These are phyloP conservation scores for Cantharis rufa DNA, from an alignment of 2,888 invertebrate species.

Conservation along the genomic window DNA sequence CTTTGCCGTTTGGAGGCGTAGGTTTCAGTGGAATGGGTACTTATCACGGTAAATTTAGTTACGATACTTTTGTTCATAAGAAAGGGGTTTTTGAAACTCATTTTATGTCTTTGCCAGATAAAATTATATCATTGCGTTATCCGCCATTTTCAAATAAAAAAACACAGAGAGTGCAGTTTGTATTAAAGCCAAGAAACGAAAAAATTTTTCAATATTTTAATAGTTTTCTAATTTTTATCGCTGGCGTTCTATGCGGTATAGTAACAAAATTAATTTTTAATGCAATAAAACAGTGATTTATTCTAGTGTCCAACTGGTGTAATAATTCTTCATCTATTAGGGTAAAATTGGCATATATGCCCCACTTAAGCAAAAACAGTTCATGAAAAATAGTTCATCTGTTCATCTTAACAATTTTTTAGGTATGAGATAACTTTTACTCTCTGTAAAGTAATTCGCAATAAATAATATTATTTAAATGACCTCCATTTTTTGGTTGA, in stretches of 20 bases:
- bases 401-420: too few species aligned
- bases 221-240: neutral
- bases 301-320: too few species aligned
- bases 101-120: conserved; percentile 71
- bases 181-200: conserved; percentile 46
- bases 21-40: conserved; percentile 92
- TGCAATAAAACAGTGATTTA: too few species aligned
- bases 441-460: too few species aligned
- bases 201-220: neutral
- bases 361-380: too few species aligned
- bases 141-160: conserved; percentile 68
- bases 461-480: too few species aligned
- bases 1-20: conserved; percentile 96
- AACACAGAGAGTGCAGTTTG: conserved; percentile 39
- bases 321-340: neutral
- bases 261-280: neutral
- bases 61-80: conserved; percentile 92
- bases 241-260: neutral
- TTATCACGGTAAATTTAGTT: conserved; percentile 90
- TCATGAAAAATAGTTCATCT: too few species aligned
- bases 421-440: too few species aligned
- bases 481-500: too few species aligned
- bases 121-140: conserved; percentile 71
- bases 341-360: too few species aligned
- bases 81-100: conserved; percentile 78